Conservation (phyloP, 2,113 vertebrate species). For the Eidolon helvum region DNA sequence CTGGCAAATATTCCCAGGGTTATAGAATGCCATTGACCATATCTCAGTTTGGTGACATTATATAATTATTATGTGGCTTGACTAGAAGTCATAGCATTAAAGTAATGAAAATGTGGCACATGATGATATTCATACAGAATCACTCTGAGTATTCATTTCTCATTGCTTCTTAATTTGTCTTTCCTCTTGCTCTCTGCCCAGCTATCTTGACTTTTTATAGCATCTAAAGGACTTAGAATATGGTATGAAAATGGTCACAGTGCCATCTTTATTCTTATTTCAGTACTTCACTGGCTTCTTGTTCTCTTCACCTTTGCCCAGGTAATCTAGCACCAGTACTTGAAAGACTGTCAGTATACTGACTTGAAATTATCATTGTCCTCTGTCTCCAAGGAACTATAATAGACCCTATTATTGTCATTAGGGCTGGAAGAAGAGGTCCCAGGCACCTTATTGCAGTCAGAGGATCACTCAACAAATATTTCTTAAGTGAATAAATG, state of each 20-base stretch:
- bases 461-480: too few species aligned
- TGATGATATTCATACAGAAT: fast-evolving
- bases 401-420: not conserved
- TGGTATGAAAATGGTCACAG: not conserved
- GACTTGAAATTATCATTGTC: not conserved
- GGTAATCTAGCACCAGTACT: not conserved
- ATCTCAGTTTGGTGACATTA: not conserved
- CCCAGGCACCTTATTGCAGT: not conserved
- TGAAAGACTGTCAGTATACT: not conserved
- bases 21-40: too few species aligned
- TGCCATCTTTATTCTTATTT: not conserved
- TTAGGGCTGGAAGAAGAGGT: not conserved
- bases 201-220: not conserved
- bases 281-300: not conserved
- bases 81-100: not conserved
- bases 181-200: not conserved
- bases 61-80: not conserved
- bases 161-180: not conserved
- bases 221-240: not conserved
- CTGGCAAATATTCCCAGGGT: not conserved
- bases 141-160: not conserved
- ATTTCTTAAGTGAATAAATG: not conserved
- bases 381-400: not conserved
- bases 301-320: not conserved
- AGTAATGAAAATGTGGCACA: not conserved